phyloP scores from a whole-genome alignment of 2,797 vertebrate genomes.

The Halcyon badia region DNA sequence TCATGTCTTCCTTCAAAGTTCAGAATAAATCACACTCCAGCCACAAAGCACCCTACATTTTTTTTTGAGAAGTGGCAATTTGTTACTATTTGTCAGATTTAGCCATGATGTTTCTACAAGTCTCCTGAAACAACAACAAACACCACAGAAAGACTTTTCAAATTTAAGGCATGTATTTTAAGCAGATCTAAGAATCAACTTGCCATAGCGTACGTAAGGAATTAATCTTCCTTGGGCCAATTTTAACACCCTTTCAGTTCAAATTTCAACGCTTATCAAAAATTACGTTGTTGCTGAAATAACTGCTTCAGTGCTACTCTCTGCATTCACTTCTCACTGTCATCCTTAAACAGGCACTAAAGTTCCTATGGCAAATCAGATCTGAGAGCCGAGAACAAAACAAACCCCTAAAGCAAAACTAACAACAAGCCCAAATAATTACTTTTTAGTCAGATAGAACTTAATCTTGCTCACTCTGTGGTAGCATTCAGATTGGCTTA shows the following conservation, averaged over 20 bases:
- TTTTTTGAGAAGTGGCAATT: background rate
- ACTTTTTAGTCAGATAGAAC: background rate
- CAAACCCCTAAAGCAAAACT: background rate
- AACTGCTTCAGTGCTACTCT: background rate
- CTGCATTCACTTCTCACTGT: background rate
- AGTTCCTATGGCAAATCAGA: background rate
- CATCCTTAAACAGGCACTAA: background rate
- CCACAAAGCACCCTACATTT: background rate
- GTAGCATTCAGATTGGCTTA: background rate
- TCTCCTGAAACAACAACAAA: background rate
- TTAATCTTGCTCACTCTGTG: background rate
- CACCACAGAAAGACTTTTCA: background rate
- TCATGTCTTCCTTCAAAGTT: background rate
- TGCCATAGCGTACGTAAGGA: background rate
- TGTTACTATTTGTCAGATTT: background rate
- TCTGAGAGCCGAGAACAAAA: background rate
- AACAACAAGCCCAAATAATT: background rate
- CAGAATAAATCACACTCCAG: background rate
- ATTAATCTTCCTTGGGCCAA: background rate
- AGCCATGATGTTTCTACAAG: background rate
- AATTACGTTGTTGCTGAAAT: background rate
- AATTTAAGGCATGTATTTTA: background rate
- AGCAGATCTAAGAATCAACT: background rate
- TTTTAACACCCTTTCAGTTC: background rate
- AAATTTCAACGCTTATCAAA: background rate